Evolutionary conservation across 2,113 vertebrate species (phyloP).

Genomic region (Thinocorus orbignyianus): DNA sequence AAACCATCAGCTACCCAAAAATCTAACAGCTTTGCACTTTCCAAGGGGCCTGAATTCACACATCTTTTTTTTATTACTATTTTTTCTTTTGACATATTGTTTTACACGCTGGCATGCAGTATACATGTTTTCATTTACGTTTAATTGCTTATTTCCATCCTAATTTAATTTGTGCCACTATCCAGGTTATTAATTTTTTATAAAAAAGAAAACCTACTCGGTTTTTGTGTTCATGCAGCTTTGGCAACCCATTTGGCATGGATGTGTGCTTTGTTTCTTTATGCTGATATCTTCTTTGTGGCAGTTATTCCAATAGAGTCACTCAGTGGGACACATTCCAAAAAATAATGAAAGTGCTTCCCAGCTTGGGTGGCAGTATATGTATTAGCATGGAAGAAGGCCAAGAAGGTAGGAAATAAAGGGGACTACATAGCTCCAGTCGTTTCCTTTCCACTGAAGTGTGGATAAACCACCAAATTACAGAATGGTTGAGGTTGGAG

Average conservation of each 20-base stretch:
- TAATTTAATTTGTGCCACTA: background rate
- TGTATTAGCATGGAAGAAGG: background rate
- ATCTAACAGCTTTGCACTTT: background rate
- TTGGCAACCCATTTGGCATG: background rate
- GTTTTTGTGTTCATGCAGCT: background rate
- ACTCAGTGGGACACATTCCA: background rate
- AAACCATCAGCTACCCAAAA: background rate
- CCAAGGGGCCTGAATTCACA: background rate
- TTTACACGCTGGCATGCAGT: background rate
- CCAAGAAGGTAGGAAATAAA: background rate
- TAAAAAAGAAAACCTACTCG: background rate
- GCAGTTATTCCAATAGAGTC: background rate
- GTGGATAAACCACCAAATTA: background rate
- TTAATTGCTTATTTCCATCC: background rate
- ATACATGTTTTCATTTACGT: background rate
- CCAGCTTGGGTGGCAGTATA: background rate
- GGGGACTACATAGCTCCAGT: background rate
- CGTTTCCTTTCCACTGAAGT: accelerated
- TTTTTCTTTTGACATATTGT: background rate
- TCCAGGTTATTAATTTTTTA: background rate
- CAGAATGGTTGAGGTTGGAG: background rate
- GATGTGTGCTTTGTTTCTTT: background rate
- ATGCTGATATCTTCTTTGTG: background rate
- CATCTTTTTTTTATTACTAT: background rate
- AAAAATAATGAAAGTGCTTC: background rate